Evolutionary conservation across 2,113 vertebrate genomes (phyloP).

Genomic region (Amazona vittata): DNA sequence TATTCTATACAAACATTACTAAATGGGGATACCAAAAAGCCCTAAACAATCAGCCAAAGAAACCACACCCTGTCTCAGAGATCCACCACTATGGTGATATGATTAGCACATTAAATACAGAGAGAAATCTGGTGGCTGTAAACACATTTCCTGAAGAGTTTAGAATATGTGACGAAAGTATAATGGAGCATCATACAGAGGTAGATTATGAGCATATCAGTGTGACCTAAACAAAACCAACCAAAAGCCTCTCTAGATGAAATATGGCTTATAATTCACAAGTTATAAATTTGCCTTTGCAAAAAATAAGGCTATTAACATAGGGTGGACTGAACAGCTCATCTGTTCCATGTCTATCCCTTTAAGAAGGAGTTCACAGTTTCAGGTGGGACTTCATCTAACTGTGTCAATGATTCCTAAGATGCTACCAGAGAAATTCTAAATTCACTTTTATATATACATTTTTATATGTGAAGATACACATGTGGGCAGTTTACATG

Average conservation of each 20-base stretch:
- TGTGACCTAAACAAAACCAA: neutral
- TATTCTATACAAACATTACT: neutral
- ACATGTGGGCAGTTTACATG: neutral
- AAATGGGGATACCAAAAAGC: neutral
- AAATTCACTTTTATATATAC: neutral
- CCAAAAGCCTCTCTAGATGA: neutral
- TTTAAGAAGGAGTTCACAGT: neutral
- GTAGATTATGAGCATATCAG: neutral
- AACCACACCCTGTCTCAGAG: neutral
- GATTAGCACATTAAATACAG: neutral
- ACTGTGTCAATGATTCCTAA: neutral
- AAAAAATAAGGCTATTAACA: neutral
- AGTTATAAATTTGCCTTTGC: neutral
- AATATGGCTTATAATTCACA: neutral
- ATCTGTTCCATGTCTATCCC: neutral
- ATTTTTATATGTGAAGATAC: neutral
- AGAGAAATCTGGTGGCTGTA: neutral
- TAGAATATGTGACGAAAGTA: neutral
- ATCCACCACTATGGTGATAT: neutral
- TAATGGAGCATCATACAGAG: neutral
- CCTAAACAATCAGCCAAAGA: neutral
- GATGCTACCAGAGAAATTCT: neutral
- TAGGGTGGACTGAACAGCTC: neutral
- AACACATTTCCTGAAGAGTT: neutral
- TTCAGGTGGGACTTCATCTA: neutral